Evolutionary conservation across 2,797 vertebrate genomes (phyloP).

Genomic region (Liasis olivaceus): DNA sequence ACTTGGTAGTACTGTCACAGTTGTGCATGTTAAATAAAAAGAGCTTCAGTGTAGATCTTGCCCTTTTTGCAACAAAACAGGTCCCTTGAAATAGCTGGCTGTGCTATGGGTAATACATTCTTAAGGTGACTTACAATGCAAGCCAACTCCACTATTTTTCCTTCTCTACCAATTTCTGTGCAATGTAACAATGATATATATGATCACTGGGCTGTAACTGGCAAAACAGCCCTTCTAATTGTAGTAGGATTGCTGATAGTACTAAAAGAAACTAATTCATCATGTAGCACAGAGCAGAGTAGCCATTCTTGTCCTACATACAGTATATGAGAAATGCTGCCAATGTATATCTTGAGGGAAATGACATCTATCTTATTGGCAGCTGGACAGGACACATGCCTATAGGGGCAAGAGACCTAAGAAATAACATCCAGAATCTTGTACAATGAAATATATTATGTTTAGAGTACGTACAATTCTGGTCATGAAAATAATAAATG

Average conservation of each 20-base stretch:
- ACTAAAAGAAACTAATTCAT: not conserved
- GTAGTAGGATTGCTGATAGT: slow-evolving; percentile 1
- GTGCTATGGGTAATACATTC: not conserved
- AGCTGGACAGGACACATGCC: not conserved
- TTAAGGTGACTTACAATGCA: not conserved
- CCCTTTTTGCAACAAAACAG: not conserved
- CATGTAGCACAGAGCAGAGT: slow-evolving; percentile 37
- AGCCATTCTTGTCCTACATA: slow-evolving; percentile 24
- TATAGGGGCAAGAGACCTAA: slow-evolving; percentile 26
- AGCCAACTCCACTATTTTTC: not conserved
- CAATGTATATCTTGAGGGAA: slow-evolving; percentile 24
- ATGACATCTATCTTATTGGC: slow-evolving; percentile 1
- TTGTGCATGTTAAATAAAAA: not conserved
- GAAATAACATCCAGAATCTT: slow-evolving; percentile 20
- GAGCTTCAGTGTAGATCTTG: not conserved
- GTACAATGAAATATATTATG: slow-evolving; percentile 23
- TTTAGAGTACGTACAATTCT: slow-evolving; percentile 33
- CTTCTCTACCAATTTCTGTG: not conserved
- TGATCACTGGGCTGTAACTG: not conserved
- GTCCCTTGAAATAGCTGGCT: not conserved
- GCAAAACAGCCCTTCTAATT: not conserved
- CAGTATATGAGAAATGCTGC: slow-evolving; percentile 11
- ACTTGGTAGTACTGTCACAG: not conserved
- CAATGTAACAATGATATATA: not conserved
- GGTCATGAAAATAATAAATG: slow-evolving; percentile 60